Evolutionary conservation across 2,888 invertebrate species (phyloP), one percentile per base, ranked within the genome.

Genomic region (Pediacus dermestoides): DNA sequence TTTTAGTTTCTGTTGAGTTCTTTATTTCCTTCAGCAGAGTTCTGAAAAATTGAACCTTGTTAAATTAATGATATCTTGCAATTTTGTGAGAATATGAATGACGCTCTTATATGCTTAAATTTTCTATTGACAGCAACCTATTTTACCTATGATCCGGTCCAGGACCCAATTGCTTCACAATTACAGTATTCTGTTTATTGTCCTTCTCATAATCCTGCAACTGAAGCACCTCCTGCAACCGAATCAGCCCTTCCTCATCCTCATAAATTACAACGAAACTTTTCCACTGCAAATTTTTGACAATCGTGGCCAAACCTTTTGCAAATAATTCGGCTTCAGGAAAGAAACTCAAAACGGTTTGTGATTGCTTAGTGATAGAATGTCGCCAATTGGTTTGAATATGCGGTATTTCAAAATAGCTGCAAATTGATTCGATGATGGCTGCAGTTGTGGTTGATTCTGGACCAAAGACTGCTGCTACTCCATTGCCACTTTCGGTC

Each of bases 401-500:
- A 59, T 91, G 88, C 0, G 95, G 94, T 44, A 95, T 77, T 70
- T 91, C 89, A 52, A 89, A 76, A 38, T 80, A 78, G 61, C 88
- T 85, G 53, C 88, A 86, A 48, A 92, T 80, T 16, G 89, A 88
- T 62, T 89, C 84, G 4, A 91, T 81, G 58, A 90, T 86, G 22
- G 80, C 76, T 4, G 55, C 49, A 2, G 85, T 74, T 0, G 82
- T 75, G 23, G 73, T 66, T 46, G 79, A 74, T 42, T 79, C 78
- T 0, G 93, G 91, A 1, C 93, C 93, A 57, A 94, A 83, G 18
- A 95, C 75, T 25, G 84, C 91, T 3, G 83, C 81, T 1, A 91
- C 74, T 36, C 88, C 87, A 41, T 73, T 72, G 11, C 66, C 60
- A n/a, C 8, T 13, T 13, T 28, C 28, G 11, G 28, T 28, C n/a